These are phyloP conservation scores for Anodontia alba DNA, from an alignment of 2,888 invertebrate genomes.

Conservation along the genomic window DNA sequence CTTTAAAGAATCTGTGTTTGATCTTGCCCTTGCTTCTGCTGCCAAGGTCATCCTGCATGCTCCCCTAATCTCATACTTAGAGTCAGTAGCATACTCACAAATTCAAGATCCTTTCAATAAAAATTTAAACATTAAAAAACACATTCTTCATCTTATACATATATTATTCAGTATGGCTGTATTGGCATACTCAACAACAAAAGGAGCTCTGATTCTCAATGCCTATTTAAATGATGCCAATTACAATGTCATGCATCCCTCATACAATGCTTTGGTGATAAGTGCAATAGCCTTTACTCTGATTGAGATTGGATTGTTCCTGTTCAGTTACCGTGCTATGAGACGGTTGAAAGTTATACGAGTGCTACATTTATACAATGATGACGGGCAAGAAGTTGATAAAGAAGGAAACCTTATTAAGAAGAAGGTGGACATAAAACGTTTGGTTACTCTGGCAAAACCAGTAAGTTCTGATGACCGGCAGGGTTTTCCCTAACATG, in stretches of 20 bases:
- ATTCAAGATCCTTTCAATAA: constrained; percentile 68
- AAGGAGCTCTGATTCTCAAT: constrained; percentile 77
- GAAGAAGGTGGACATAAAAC: constrained; percentile 69
- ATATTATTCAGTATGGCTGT: constrained; percentile 56
- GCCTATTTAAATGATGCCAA: constrained; percentile 61
- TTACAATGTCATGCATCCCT: constrained; percentile 75
- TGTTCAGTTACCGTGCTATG: constrained; percentile 71
- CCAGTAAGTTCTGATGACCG: constrained; percentile 81
- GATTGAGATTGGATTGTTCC: constrained; percentile 70
- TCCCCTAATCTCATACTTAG: constrained; percentile 68
- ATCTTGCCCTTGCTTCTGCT: constrained; percentile 77
- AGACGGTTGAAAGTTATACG: constrained; percentile 67
- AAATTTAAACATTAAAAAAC: constrained; percentile 39
- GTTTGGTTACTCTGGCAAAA: constrained; percentile 78
- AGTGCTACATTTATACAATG: constrained; percentile 76
- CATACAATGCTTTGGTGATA: constrained; percentile 78
- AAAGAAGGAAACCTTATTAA: constrained; percentile 77
- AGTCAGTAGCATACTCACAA: constrained; percentile 62
- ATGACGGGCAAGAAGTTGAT: constrained; percentile 76
- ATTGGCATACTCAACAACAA: constrained; percentile 66
- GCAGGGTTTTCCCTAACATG: no score
- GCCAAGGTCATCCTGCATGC: constrained; percentile 74
- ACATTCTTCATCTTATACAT: constrained; percentile 52
- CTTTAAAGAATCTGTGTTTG: constrained; percentile 79
- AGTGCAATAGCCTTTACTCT: constrained; percentile 71